These are phyloP conservation scores for Acipenser ruthenus DNA, from an alignment of 2,797 vertebrate species.

Conservation along the genomic window DNA sequence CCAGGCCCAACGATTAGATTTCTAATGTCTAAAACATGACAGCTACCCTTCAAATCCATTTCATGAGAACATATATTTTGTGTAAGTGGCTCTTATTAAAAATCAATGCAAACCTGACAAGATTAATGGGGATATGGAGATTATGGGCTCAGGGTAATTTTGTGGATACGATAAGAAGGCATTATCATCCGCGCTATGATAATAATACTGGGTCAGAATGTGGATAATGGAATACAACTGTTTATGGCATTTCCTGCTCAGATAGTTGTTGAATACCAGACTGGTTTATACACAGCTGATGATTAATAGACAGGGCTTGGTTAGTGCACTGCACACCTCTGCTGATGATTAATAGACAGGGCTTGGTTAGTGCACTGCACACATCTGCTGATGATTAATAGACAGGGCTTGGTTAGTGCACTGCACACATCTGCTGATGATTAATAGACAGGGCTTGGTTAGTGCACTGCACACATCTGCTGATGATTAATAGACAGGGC, in stretches of 20 bases:
- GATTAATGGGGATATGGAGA: constrained; percentile 12
- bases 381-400: too few relatives aligned
- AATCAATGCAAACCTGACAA: constrained; percentile 15
- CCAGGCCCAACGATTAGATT: constrained; percentile 9
- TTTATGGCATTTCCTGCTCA: constrained; percentile 13
- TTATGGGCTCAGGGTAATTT: constrained; percentile 17
- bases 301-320: neutral
- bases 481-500: too few relatives aligned
- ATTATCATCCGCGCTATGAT: constrained; percentile 12
- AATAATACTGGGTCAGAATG: constrained; percentile 13
- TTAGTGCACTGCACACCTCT: too few relatives aligned
- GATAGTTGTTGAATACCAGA: constrained; percentile 12
- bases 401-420: too few relatives aligned
- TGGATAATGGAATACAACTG: constrained; percentile 14
- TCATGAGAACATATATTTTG: constrained; percentile 11
- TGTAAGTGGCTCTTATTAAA: constrained; percentile 15
- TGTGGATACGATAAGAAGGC: constrained; percentile 18
- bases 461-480: too few relatives aligned
- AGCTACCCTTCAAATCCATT: constrained; percentile 13
- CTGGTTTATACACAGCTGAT: neutral
- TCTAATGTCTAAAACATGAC: constrained; percentile 18
- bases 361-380: too few relatives aligned
- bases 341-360: too few relatives aligned
- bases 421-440: too few relatives aligned
- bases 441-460: too few relatives aligned